phyloP scores from a whole-genome alignment of 2,888 invertebrate species.

The Apeira syringaria region DNA sequence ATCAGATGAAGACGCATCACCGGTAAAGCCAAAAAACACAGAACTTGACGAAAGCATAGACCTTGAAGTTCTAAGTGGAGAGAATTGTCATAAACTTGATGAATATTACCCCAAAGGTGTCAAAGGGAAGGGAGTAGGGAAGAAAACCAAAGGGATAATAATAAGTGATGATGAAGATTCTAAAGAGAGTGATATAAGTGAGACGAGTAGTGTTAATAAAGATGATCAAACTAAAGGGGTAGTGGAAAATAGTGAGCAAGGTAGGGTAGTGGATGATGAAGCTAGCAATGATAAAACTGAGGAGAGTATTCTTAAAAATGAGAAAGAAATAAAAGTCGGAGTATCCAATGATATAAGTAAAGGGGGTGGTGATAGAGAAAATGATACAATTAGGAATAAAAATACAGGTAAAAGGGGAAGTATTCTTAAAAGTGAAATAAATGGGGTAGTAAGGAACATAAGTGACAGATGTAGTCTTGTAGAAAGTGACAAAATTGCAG shows the following conservation, averaged over 20 bases:
- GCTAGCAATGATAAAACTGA: background rate
- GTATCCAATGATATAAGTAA: background rate
- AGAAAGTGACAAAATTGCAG: background rate
- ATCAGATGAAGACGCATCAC: slow-evolving; percentile 40
- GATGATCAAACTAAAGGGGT: background rate
- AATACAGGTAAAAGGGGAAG: background rate
- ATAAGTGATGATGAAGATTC: too few species aligned
- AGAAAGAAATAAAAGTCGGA: background rate
- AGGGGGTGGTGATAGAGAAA: background rate
- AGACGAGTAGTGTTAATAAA: slow-evolving; percentile 36
- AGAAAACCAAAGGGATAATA: slow-evolving; percentile 42
- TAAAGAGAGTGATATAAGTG: background rate
- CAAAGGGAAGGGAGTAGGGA: slow-evolving; percentile 53
- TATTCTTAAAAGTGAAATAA: background rate
- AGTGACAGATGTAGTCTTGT: slow-evolving; percentile 23
- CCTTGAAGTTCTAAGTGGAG: slow-evolving; percentile 58
- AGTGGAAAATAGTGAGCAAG: too few species aligned
- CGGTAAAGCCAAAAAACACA: slow-evolving; percentile 47
- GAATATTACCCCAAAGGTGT: slow-evolving; percentile 59
- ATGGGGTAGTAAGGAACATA: background rate
- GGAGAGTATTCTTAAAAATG: background rate
- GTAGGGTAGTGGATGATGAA: background rate
- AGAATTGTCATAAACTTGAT: slow-evolving; percentile 65
- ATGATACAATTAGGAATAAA: too few species aligned
- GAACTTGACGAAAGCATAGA: slow-evolving; percentile 58